Evolutionary conservation across 2,888 invertebrate genomes (phyloP).

Genomic region (Uloborus plumipes): DNA sequence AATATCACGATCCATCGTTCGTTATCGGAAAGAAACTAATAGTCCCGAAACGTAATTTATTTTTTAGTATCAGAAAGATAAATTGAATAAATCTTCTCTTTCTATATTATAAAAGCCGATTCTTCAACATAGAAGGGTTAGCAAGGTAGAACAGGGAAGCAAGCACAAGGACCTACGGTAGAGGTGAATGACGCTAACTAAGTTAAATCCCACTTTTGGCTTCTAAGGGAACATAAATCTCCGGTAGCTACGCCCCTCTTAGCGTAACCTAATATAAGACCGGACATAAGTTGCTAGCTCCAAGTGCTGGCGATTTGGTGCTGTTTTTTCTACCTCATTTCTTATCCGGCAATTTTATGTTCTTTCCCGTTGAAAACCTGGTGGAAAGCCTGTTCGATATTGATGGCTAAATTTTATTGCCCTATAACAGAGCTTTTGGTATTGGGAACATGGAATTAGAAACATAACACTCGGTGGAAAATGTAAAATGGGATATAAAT

Average conservation of each 20-base stretch:
- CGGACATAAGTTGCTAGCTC: conserved; percentile 25
- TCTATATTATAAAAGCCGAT: too few relatives aligned
- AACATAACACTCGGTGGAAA: conserved; percentile 32
- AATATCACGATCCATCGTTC: too few relatives aligned
- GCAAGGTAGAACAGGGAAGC: too few relatives aligned
- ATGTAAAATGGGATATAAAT: conserved; percentile 51
- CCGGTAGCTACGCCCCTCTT: conserved; percentile 17
- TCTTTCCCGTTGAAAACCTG: conserved; percentile 44
- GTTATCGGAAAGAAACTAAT: too few relatives aligned
- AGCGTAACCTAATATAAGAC: conserved; percentile 53
- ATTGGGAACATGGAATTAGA: conserved; percentile 37
- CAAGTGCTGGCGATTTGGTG: conserved; percentile 19
- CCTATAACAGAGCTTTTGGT: conserved; percentile 31
- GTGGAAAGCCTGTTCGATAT: conserved; percentile 44
- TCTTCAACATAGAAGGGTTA: too few relatives aligned
- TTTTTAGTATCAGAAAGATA: too few relatives aligned
- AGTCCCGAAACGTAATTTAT: too few relatives aligned
- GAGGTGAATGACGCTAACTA: conserved; percentile 34
- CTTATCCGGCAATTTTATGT: conserved; percentile 47
- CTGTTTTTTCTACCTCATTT: conserved; percentile 28
- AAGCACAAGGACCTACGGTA: conserved; percentile 10
- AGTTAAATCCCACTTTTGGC: conserved; percentile 48
- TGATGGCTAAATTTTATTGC: conserved; percentile 49
- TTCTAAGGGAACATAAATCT: conserved; percentile 53
- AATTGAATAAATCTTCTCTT: too few relatives aligned